These are phyloP conservation scores for Drosophila melanogaster DNA, from an alignment of 1,140 invertebrate species.

Conservation along the genomic window DNA sequence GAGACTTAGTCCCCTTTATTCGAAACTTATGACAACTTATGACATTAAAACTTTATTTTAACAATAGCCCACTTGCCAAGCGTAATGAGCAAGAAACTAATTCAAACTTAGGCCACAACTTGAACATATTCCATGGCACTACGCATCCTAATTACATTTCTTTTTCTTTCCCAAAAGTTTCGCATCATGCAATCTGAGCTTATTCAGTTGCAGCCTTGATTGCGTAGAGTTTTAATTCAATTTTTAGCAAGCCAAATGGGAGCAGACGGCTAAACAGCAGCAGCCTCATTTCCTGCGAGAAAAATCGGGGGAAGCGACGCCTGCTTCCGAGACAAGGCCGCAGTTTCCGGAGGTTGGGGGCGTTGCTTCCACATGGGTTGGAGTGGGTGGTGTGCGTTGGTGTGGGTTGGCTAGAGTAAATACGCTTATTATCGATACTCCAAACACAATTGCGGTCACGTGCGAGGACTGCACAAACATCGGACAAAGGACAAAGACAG, in stretches of 20 bases:
- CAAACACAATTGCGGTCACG: constrained; percentile 84
- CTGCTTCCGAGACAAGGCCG: constrained; percentile 74
- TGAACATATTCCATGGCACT: background rate
- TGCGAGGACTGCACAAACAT: constrained; percentile 50
- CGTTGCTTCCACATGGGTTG: background rate
- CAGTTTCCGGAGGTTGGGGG: constrained; percentile 56
- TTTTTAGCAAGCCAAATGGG: constrained; percentile 47
- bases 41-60: background rate
- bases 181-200: constrained; percentile 45
- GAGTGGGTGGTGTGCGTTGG: background rate
- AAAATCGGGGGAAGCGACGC: constrained; percentile 56
- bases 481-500: constrained; percentile 29
- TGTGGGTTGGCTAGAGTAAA: constrained; percentile 50
- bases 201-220: constrained; percentile 56
- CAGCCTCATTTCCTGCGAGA: constrained; percentile 57
- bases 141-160: constrained; percentile 19
- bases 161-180: constrained; percentile 16
- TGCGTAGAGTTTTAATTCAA: constrained; percentile 74
- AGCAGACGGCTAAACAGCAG: constrained; percentile 29
- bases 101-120: background rate
- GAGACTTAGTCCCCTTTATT: background rate
- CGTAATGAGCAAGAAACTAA: constrained; percentile 2
- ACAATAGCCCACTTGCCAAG: background rate
- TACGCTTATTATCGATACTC: constrained; percentile 84
- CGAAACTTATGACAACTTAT: background rate